Base-by-base conservation (phyloP, 2,888 invertebrate genomes). In the Spodoptera exigua region DNA sequence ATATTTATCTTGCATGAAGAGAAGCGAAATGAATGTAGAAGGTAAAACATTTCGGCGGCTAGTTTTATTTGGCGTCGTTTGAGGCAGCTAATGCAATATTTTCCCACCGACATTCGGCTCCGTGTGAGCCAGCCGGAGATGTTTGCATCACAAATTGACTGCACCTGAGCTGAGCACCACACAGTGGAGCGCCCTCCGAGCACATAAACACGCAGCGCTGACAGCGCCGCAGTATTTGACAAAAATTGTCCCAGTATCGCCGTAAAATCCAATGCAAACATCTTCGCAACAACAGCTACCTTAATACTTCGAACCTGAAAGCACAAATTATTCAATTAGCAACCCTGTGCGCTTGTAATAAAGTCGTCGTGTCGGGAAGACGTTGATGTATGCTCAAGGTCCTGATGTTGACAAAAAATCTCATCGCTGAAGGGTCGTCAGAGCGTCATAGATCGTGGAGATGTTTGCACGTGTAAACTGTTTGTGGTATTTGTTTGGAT, bases 391-490 rank as follows among this genome's bases (percentile, higher is more conserved):
- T 35, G 47, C 54, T 14, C 40, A 55, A 68, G 49, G 59, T 53
- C 36, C 53, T 70, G 46, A 60, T 74, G 70, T 79, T 78, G 74
- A 70, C 74, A 76, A 80, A 83, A 81, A 82, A 80, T 79, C 80
- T 79, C 77, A 78, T 79, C 74, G 73, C 77, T 77, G 78, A 78
- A 81, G 84, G 83, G 79, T 75, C 71, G 73, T 74, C 74, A 64
- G 51, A 63, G 59, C 75, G 71, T 78, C 74, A 68, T 68, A 79
- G 81, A 81, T 80, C 79, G 72, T 75, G 70, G 69, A 79, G 82
- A 72, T 86, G 84, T 86, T 85, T 86, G 82, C 68, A 57, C 77
- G 76, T 79, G 81, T 85, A 84, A 86, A 84, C 86, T 83, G 86
- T 85, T 84, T 82, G 82, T 78, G 74, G 72, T 78, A 75, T 79